Evolutionary conservation across 1,140 invertebrate genomes (phyloP), one percentile per base, ranked within the genome.

Genomic region (Drosophila nebulosa): DNA sequence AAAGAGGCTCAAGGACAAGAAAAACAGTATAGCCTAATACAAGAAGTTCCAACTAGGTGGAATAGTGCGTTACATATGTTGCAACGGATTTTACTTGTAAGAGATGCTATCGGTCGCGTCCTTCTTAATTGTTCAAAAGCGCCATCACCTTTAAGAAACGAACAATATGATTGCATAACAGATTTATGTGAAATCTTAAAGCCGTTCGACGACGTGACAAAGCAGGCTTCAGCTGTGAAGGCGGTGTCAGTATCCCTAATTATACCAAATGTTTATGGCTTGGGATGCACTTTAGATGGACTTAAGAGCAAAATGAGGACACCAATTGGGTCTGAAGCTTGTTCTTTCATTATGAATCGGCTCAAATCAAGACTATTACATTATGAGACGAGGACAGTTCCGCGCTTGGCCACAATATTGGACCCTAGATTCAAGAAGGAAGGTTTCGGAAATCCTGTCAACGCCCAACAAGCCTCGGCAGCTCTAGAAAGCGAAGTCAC

Each of bases 381-480:
- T 42, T 42, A 42, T 42, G 36, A 42, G 36, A 42, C 14, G 4
- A 52, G 50, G 18, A 24, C 21, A n/a, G 21, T 52, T 52, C 50
- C 21, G 9, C 9, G 50, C 9, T 22, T 24, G 9, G 50, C 50
- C 18, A 52, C 50, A 21, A 52, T 52, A 1, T 26, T 52, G 18
- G 50, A 52, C 24, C 50, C 50, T 21, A 52, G 50, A 26, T 52
- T 52, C 7, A 52, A 52, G 18, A 52, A 52, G 50, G 50, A 52
- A 52, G 21, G 50, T 22, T 52, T 52, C 5, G 18, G 24, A 21
- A 24, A 52, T 52, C 50, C 50, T 21, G 24, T 14, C 18, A 52
- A 52, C 4, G 50, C 50, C 18, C 18, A 52, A 26, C 50, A 52
- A 52, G 50, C 50, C 18, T 21, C 24, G 12, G 50, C 50, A 2